A percentile compares a stretch with the other conserved stretches of the same genome.
Conservation (phyloP, 2,888 invertebrate genomes). For the Eueremaeus valkanovi region DNA sequence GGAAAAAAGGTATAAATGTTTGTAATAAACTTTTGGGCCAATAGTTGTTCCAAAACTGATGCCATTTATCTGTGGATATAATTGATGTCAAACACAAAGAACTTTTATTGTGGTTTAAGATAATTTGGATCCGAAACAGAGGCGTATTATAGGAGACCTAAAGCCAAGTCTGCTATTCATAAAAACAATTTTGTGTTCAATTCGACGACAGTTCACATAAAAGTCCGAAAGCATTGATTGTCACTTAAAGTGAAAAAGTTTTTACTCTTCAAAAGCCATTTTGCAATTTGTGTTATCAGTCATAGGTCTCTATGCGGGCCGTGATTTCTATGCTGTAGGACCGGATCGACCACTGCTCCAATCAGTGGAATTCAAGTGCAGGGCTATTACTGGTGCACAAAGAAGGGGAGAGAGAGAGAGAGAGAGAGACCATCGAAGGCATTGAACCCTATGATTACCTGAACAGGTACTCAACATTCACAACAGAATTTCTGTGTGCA, state of each 20-base stretch:
- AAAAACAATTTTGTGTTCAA: slow-evolving; percentile 12
- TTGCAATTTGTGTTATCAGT: slow-evolving; percentile 27
- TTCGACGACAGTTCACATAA: slow-evolving; percentile 6
- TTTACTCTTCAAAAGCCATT: slow-evolving; percentile 27
- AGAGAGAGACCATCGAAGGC: slow-evolving; percentile 11
- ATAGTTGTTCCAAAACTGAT: slow-evolving; percentile 4
- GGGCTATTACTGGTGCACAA: slow-evolving; percentile 13
- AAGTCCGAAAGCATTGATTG: slow-evolving; percentile 27
- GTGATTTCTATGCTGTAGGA: slow-evolving; percentile 19
- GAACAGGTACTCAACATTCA: slow-evolving; percentile 22
- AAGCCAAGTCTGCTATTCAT: not conserved
- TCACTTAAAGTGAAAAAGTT: slow-evolving; percentile 27
- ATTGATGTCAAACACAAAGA: slow-evolving; percentile 23
- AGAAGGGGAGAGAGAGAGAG: too few species aligned
- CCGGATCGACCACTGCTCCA: slow-evolving; percentile 27
- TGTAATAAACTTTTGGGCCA: slow-evolving; percentile 1
- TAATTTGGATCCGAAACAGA: not conserved
- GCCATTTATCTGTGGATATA: slow-evolving; percentile 13
- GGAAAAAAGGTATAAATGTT: not conserved
- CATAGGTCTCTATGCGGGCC: slow-evolving; percentile 32
- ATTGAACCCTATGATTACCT: slow-evolving; percentile 36
- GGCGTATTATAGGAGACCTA: not conserved
- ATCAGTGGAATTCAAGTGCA: slow-evolving; percentile 10
- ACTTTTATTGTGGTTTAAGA: slow-evolving; percentile 24
- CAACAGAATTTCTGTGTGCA: not conserved